Conservation (phyloP, 2,888 invertebrate genomes). For the Chydorus sphaericus region DNA sequence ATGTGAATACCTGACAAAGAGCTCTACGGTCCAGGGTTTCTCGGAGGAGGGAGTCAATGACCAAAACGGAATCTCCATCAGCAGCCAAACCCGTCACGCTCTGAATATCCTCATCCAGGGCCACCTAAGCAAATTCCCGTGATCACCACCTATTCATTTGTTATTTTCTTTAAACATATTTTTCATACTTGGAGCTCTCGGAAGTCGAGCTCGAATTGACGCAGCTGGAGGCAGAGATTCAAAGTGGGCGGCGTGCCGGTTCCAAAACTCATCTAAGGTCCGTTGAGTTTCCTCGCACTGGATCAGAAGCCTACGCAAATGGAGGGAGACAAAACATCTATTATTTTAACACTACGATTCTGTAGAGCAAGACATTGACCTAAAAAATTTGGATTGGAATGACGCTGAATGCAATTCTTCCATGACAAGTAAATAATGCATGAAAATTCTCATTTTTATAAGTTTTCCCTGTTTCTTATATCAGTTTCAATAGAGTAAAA, state of each 20-base stretch:
- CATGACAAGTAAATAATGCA: too few species aligned
- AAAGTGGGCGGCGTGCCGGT: slow-evolving; percentile 75
- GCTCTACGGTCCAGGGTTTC: slow-evolving; percentile 61
- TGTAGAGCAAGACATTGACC: not conserved
- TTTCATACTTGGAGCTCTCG: slow-evolving; percentile 59
- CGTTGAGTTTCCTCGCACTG: slow-evolving; percentile 88
- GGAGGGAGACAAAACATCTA: slow-evolving; percentile 8
- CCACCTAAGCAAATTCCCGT: too few species aligned
- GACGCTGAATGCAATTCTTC: not conserved
- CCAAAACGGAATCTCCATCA: slow-evolving; percentile 68
- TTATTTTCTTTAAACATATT: not conserved
- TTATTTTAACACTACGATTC: not conserved
- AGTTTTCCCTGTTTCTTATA: not conserved
- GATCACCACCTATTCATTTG: too few species aligned
- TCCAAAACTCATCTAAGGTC: slow-evolving; percentile 90
- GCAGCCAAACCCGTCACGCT: slow-evolving; percentile 50
- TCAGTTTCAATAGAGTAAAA: not conserved
- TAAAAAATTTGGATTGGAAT: not conserved
- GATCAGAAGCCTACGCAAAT: slow-evolving; percentile 54
- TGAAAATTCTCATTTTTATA: not conserved
- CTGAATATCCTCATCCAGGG: slow-evolving; percentile 19
- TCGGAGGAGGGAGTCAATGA: slow-evolving; percentile 60
- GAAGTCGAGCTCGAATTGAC: slow-evolving; percentile 90
- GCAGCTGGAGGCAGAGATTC: slow-evolving; percentile 73
- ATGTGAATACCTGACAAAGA: slow-evolving; percentile 26